Evolutionary conservation across 2,888 invertebrate species (phyloP).

Genomic region (Operophtera brumata): DNA sequence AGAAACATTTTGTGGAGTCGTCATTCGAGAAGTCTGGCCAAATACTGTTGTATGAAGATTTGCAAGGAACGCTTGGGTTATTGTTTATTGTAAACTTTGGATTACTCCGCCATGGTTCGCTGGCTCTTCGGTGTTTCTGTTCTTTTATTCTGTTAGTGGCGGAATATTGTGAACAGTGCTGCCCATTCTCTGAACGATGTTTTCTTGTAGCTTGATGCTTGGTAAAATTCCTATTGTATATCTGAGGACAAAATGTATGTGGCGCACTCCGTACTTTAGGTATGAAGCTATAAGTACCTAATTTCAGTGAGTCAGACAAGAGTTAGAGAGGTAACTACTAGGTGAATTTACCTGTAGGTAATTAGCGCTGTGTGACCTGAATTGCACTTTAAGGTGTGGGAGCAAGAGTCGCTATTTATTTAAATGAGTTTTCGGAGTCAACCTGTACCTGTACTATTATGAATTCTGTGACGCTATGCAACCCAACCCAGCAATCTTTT

Average conservation of each 20-base stretch:
- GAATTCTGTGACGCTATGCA: too few relatives aligned
- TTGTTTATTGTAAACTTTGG: conserved; percentile 29
- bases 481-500: too few relatives aligned
- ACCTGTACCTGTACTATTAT: too few relatives aligned
- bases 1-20: conserved; percentile 4
- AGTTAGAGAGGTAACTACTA: too few relatives aligned
- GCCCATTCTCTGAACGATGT: conserved; percentile 43
- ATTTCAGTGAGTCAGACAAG: too few relatives aligned
- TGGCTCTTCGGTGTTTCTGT: conserved; percentile 30
- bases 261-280: too few relatives aligned
- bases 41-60: conserved; percentile 34
- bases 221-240: conserved; percentile 1
- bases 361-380: too few relatives aligned
- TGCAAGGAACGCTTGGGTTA: conserved; percentile 20
- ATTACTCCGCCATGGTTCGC: conserved; percentile 45
- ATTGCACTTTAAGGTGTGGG: too few relatives aligned
- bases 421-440: too few relatives aligned
- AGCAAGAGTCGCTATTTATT: too few relatives aligned
- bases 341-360: too few relatives aligned
- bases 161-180: conserved; percentile 32
- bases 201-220: conserved; percentile 29
- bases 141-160: conserved; percentile 25
- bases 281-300: too few relatives aligned
- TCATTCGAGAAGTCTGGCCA: conserved; percentile 35
- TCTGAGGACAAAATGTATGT: conserved; percentile 8